phyloP scores from a whole-genome alignment of 2,797 vertebrate genomes.

The Lacerta bilineata region DNA sequence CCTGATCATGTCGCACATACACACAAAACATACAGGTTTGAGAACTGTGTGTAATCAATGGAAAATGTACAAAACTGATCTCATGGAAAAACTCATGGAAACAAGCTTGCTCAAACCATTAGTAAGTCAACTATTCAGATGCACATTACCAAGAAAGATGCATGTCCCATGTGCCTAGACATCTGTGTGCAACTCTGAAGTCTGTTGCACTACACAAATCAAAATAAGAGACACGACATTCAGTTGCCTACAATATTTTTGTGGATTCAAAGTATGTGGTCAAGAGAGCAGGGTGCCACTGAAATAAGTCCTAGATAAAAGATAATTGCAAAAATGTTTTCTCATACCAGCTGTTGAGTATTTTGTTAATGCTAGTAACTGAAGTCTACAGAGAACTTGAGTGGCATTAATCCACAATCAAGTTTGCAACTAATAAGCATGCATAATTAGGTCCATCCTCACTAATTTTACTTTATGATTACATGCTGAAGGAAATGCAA shows the following conservation, averaged over 20 bases:
- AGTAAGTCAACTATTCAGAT: neutral
- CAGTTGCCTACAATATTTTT: neutral
- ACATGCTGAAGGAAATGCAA: neutral
- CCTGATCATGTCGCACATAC: neutral
- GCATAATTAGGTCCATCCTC: neutral
- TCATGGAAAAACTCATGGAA: neutral
- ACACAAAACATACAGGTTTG: neutral
- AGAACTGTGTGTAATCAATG: neutral
- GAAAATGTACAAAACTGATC: neutral
- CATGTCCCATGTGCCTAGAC: neutral
- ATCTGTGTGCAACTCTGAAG: neutral
- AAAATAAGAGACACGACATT: neutral
- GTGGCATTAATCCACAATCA: neutral
- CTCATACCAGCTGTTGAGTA: neutral
- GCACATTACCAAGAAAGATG: neutral
- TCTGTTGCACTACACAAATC: neutral
- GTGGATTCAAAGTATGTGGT: neutral
- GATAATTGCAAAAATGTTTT: neutral
- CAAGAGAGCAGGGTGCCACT: neutral
- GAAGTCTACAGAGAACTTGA: neutral
- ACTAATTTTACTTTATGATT: too few species aligned
- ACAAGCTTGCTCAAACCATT: too few species aligned
- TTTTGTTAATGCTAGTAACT: neutral
- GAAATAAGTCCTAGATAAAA: neutral
- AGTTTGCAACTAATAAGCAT: neutral